Evolutionary conservation across 2,113 vertebrate species (phyloP), one percentile per base, ranked within the genome.

Genomic region (Epinephelus cyanopodus): DNA sequence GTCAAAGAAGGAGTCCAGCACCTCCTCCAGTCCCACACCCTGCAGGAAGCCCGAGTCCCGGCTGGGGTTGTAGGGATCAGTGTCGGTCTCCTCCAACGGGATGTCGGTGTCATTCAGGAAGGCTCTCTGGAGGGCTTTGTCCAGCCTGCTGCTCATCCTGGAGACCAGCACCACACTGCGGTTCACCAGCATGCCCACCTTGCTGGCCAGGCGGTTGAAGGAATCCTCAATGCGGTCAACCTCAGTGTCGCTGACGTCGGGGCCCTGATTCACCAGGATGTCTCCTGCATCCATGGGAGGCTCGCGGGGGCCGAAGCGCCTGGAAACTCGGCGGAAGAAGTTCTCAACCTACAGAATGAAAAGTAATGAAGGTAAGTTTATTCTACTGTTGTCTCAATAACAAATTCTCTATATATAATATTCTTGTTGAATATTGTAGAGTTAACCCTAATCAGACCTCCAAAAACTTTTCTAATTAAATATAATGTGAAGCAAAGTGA

Each of bases 1-100:
- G 87, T 97, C 96, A 74, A 95, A 95, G 91, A 97, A 95, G 53
- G 70, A 87, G 83, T 97, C 96, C 70, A 99, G 79, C 86, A 98
- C 95, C 53, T 92, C 90, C 0, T 96, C 93, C 77, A 96, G 48
- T 0, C 93, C 95, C 93, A 96, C 95, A 1, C 93, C 95, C 79
- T 95, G 95, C 80, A 95, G 74, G 72, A 93, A 88, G 67, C 93
- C 77, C 0, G 90, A 90, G 7, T 87, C 95, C 29, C 81, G 84
- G 7, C 57, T 86, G 11, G 92, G 89, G 52, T 90, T 64, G 58
- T 94, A 89, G 3, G 94, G 90, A 5, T 93, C 83, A 0, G 81
- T 7, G 17, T 85, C 79, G 33, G 81, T 42, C 23, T 78, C 76
- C 37, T 92, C 83, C 5, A 81, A 14, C 53, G 19, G 66, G 58